Percentiles rank a stretch among this genome's conserved stretches.
phyloP scores from a whole-genome alignment of 1,140 invertebrate genomes.

The Musca vetustissima region DNA sequence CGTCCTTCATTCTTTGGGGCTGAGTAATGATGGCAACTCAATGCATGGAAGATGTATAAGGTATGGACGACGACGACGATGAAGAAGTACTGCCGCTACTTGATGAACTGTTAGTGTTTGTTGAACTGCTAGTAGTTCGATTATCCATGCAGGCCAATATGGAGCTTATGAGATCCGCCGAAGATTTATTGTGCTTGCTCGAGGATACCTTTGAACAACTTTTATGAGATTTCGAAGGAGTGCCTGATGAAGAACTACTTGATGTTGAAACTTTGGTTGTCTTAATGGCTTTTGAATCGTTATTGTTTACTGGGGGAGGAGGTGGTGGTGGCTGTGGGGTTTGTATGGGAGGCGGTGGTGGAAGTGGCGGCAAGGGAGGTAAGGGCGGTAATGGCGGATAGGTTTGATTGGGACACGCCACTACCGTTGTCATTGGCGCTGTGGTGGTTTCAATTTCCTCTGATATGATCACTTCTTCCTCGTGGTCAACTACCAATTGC shows the following conservation, averaged over 20 bases:
- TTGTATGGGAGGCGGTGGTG: constrained; percentile 11
- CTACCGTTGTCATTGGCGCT: neutral
- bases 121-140: constrained; percentile 32
- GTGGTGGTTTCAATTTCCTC: constrained; percentile 12
- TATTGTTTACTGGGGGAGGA: constrained; percentile 24
- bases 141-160: constrained; percentile 56
- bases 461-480: constrained; percentile 42
- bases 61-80: constrained; percentile 6
- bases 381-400: constrained; percentile 38
- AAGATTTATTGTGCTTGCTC: constrained; percentile 29
- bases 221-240: constrained; percentile 33
- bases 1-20: too few relatives aligned
- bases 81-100: constrained; percentile 8
- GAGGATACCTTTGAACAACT: neutral
- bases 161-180: constrained; percentile 49
- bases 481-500: constrained; percentile 46
- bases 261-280: constrained; percentile 15
- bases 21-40: too few relatives aligned
- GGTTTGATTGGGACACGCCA: neutral
- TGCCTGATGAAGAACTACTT: neutral
- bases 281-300: neutral
- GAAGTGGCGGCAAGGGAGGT: constrained; percentile 24
- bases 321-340: constrained; percentile 23
- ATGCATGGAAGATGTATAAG: too few relatives aligned
- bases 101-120: constrained; percentile 17